phyloP scores from a whole-genome alignment of 2,113 vertebrate genomes.

The Ramphastos sulfuratus region DNA sequence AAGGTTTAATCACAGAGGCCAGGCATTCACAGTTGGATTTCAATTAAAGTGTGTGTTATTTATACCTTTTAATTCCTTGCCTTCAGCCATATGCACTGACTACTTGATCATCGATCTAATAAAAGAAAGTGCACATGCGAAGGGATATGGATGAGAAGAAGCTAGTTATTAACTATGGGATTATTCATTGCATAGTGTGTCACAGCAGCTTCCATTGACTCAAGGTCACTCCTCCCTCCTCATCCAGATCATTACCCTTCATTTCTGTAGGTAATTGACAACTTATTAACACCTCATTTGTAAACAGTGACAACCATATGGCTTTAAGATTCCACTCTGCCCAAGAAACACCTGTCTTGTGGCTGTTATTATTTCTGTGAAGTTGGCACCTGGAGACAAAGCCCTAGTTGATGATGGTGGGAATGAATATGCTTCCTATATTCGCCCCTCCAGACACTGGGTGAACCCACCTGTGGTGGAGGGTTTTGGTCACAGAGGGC shows the following conservation, averaged over 20 bases:
- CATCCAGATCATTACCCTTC: not conserved
- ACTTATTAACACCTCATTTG: not conserved
- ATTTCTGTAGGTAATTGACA: not conserved
- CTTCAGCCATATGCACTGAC: not conserved
- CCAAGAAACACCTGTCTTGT: not conserved
- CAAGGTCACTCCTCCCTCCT: constrained; percentile 1
- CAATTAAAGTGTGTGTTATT: constrained; percentile 41
- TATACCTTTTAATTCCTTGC: constrained; percentile 51
- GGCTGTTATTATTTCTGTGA: not conserved
- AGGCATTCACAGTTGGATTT: constrained; percentile 25
- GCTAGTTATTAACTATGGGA: not conserved
- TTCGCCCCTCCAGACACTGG: rapidly evolving
- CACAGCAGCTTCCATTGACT: not conserved
- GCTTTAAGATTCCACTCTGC: not conserved
- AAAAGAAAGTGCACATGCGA: not conserved
- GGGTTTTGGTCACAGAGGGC: not conserved
- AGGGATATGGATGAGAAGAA: not conserved
- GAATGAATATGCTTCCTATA: not conserved
- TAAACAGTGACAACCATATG: not conserved
- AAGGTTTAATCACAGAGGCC: constrained; percentile 34
- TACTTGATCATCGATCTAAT: not conserved
- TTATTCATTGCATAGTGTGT: not conserved
- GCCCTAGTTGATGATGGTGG: rapidly evolving
- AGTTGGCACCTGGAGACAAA: not conserved
- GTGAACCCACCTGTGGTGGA: rapidly evolving